Evolutionary conservation across 1,140 invertebrate species (phyloP).

Genomic region (Bradynema listronoti): DNA sequence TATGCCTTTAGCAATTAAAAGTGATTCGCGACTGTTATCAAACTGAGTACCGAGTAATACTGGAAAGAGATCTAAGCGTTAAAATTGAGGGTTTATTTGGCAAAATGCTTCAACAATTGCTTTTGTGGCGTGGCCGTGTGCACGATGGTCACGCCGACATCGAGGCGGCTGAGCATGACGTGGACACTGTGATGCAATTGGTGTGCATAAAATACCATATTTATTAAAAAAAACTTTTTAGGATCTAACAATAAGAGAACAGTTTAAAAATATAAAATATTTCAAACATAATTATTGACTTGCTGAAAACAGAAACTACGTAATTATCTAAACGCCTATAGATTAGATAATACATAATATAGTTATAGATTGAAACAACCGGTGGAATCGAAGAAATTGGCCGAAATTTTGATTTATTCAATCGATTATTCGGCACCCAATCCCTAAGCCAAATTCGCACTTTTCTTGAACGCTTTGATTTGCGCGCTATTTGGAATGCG

Average conservation of each 20-base stretch:
- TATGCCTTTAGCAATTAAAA: conserved; percentile 39
- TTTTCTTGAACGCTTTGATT: conserved; percentile 39
- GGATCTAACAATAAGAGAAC: too few relatives aligned
- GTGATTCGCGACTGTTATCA: conserved; percentile 43
- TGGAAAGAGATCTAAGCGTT: conserved; percentile 36
- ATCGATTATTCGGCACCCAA: conserved; percentile 30
- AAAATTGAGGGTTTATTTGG: conserved; percentile 47
- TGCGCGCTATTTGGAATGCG: conserved; percentile 9
- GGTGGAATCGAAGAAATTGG: conserved; percentile 39
- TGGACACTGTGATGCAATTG: conserved; percentile 18
- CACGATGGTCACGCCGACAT: conserved; percentile 33
- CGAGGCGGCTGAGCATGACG: conserved; percentile 28
- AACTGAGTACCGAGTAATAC: conserved; percentile 32
- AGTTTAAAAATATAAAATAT: too few relatives aligned
- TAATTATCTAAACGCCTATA: too few relatives aligned
- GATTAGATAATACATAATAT: too few relatives aligned
- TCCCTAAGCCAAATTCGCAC: conserved; percentile 35
- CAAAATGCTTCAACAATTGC: conserved; percentile 37
- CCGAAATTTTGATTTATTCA: conserved; percentile 40
- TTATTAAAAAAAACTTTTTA: too few relatives aligned
- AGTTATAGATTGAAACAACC: not conserved
- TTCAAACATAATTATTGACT: not conserved
- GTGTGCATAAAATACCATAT: too few relatives aligned
- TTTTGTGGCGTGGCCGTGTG: conserved; percentile 30
- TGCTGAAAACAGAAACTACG: not conserved